These are phyloP conservation scores for Onychostoma macrolepis DNA, from an alignment of 2,113 vertebrate species.

Conservation along the genomic window DNA sequence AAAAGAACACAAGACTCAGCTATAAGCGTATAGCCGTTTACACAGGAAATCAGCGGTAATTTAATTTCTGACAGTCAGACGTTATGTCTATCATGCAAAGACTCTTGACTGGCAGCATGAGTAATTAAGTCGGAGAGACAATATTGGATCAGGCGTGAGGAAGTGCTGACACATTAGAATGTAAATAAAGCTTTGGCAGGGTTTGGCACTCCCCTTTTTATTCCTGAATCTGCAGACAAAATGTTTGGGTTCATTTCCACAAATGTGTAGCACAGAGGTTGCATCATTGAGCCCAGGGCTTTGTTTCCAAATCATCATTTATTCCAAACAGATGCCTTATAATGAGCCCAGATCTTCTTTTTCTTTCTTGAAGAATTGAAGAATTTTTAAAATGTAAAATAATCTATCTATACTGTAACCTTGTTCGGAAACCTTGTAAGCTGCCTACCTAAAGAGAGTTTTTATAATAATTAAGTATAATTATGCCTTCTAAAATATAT, in stretches of 20 bases:
- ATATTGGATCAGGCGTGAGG: constrained; percentile 67
- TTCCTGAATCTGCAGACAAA: neutral
- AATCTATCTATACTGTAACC: neutral
- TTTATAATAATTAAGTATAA: neutral
- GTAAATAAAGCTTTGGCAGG: constrained; percentile 66
- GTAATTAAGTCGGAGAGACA: constrained; percentile 59
- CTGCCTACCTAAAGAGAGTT: neutral
- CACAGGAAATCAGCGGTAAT: constrained; percentile 70
- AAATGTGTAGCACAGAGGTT: neutral
- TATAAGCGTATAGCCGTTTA: constrained; percentile 9
- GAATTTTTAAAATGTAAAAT: no score
- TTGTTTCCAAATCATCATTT: neutral
- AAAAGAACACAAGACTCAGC: constrained; percentile 25
- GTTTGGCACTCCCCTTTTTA: constrained; percentile 19
- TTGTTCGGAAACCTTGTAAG: neutral
- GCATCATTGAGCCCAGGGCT: neutral
- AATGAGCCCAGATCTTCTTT: neutral
- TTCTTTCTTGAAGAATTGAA: neutral
- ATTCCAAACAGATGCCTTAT: neutral
- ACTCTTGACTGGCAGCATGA: constrained; percentile 72
- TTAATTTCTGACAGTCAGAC: constrained; percentile 69
- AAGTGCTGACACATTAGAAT: constrained; percentile 75
- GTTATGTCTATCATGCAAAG: constrained; percentile 68
- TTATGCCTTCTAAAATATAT: neutral
- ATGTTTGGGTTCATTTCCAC: neutral